phyloP scores from a whole-genome alignment of 2,888 invertebrate genomes.

The Ectemnius continuus region DNA sequence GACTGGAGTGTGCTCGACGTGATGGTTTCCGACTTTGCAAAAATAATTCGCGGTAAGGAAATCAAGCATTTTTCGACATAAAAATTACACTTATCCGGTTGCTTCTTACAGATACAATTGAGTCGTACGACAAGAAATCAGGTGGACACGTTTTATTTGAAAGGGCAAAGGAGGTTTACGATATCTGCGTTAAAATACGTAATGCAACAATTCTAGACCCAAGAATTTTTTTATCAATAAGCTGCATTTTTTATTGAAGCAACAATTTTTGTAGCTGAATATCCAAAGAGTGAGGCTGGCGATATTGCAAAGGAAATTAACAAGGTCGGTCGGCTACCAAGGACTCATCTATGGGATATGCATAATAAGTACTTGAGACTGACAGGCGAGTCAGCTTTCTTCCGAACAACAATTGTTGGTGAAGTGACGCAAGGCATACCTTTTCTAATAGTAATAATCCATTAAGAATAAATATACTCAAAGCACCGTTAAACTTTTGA shows the following conservation, averaged over 20 bases:
- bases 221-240: too few relatives aligned
- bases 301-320: background rate
- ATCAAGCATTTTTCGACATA: background rate
- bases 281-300: background rate
- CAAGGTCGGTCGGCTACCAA: background rate
- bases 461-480: background rate
- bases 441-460: background rate
- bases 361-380: background rate
- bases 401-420: background rate
- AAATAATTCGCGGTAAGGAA: background rate
- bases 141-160: background rate
- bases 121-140: background rate
- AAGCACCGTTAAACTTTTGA: background rate
- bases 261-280: background rate
- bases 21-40: too few relatives aligned
- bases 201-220: background rate
- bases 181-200: background rate
- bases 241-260: too few relatives aligned
- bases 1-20: background rate
- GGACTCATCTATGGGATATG: background rate
- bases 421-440: background rate
- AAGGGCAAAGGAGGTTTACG: background rate
- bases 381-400: slow-evolving; percentile 7
- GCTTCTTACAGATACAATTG: background rate
- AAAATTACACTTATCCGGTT: background rate